A percentile compares a stretch with the other conserved stretches of the same genome.
Conservation (phyloP, 1,140 invertebrate species). For the Telenomus remus region DNA sequence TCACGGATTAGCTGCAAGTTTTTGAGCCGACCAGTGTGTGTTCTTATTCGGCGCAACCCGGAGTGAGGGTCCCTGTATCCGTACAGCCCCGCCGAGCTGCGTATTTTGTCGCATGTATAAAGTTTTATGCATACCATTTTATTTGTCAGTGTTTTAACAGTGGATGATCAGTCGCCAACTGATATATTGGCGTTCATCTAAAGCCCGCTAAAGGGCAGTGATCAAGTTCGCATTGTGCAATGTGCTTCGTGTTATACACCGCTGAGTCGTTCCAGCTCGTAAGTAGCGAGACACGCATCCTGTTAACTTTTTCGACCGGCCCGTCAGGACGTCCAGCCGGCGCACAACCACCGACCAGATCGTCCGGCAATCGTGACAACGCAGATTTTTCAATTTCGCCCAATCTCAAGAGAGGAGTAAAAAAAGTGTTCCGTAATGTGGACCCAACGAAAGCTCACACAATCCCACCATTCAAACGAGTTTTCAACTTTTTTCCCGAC, state of each 20-base stretch:
- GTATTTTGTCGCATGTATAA: slow-evolving; percentile 8
- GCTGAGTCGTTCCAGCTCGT: slow-evolving; percentile 63
- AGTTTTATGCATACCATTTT: slow-evolving; percentile 7
- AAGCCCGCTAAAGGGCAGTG: slow-evolving; percentile 40
- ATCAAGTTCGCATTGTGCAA: slow-evolving; percentile 62
- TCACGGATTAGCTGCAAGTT: slow-evolving; percentile 45
- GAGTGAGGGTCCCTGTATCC: background rate
- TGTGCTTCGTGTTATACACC: slow-evolving; percentile 59
- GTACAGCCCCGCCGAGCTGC: slow-evolving; percentile 7
- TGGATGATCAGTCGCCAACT: slow-evolving; percentile 50
- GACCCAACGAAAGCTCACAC: too few species aligned
- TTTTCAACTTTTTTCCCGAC: too few species aligned
- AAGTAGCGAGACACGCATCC: slow-evolving; percentile 53
- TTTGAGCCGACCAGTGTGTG: slow-evolving; percentile 24
- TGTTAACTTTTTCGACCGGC: slow-evolving; percentile 19
- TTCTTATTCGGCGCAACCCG: slow-evolving; percentile 11
- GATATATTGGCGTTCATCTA: slow-evolving; percentile 31
- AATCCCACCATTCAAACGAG: too few species aligned
- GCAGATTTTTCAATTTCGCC: background rate
- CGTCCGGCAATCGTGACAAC: background rate
- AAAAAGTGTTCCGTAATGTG: background rate
- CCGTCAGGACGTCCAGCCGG: slow-evolving; percentile 23
- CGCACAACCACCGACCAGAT: slow-evolving; percentile 11
- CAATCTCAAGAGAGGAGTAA: background rate
- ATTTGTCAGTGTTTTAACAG: slow-evolving; percentile 50